Evolutionary conservation across 2,888 invertebrate genomes (phyloP).

Genomic region (Hyposoter dolosus): DNA sequence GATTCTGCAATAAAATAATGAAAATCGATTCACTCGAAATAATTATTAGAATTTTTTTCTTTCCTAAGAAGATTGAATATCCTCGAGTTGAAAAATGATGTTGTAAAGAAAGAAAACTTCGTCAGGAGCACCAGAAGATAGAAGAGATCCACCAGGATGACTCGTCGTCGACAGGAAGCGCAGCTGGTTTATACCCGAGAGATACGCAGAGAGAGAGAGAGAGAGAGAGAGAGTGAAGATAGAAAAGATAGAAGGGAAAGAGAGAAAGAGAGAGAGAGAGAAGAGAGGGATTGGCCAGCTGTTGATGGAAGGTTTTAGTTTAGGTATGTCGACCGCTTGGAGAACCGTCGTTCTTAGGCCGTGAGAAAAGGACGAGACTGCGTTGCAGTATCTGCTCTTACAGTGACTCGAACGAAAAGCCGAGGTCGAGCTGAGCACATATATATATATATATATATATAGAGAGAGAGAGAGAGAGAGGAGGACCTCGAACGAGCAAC

Average conservation of each 20-base stretch:
- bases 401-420: slow-evolving; percentile 74
- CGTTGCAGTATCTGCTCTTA: slow-evolving; percentile 61
- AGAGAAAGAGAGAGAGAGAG: slow-evolving; percentile 60
- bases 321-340: slow-evolving; percentile 76
- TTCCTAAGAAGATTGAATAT: background rate
- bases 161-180: slow-evolving; percentile 77
- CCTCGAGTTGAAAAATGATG: slow-evolving; percentile 30
- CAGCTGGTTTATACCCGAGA: slow-evolving; percentile 77
- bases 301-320: slow-evolving; percentile 81
- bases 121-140: slow-evolving; percentile 45
- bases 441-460: slow-evolving; percentile 17
- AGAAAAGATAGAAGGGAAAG: slow-evolving; percentile 11
- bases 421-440: slow-evolving; percentile 70
- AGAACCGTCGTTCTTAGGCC: slow-evolving; percentile 73
- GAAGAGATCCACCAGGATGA: slow-evolving; percentile 73
- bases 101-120: slow-evolving; percentile 39
- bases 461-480: slow-evolving; percentile 62
- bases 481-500: slow-evolving; percentile 75
- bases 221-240: slow-evolving; percentile 23
- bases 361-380: slow-evolving; percentile 80
- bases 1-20: background rate
- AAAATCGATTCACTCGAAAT: background rate
- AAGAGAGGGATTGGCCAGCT: slow-evolving; percentile 81
- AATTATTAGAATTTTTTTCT: slow-evolving; percentile 12
- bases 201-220: background rate